Conservation (phyloP, 2,113 vertebrate species). For the Potamarius usumacintae region DNA sequence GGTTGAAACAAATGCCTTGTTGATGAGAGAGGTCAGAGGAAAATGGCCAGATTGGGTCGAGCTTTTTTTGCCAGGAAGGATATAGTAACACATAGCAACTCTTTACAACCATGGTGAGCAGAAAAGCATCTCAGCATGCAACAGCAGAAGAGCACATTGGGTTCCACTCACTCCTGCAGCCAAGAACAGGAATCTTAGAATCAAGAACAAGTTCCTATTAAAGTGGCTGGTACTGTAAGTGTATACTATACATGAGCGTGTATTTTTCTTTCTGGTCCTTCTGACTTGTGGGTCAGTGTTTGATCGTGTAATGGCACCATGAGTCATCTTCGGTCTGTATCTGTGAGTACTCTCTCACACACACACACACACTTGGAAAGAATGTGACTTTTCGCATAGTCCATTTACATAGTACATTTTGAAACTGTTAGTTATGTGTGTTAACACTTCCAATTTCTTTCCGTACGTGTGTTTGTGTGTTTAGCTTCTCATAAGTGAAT, state of each 20-base stretch:
- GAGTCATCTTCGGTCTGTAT: conserved; percentile 6
- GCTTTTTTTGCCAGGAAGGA: too few species aligned
- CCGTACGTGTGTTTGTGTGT: background rate
- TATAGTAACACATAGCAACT: too few species aligned
- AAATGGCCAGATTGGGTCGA: too few species aligned
- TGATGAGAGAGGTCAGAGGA: too few species aligned
- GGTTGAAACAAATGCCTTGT: too few species aligned
- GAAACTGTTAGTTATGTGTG: conserved; percentile 3
- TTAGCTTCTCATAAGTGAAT: conserved; percentile 5
- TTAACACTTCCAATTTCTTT: conserved; percentile 4
- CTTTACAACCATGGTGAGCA: too few species aligned
- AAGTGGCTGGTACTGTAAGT: too few species aligned
- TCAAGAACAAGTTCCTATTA: too few species aligned
- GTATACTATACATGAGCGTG: background rate
- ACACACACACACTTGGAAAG: background rate
- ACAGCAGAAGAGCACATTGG: too few species aligned
- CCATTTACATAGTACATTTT: conserved; percentile 4
- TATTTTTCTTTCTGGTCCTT: background rate
- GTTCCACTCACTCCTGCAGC: too few species aligned
- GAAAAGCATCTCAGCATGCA: too few species aligned
- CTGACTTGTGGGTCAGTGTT: background rate
- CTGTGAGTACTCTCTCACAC: background rate
- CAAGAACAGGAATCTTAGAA: too few species aligned
- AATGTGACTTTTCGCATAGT: background rate
- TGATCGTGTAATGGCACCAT: conserved; percentile 21